Conservation (phyloP, 2,888 invertebrate species). For the Lordiphosa andalusiaca region DNA sequence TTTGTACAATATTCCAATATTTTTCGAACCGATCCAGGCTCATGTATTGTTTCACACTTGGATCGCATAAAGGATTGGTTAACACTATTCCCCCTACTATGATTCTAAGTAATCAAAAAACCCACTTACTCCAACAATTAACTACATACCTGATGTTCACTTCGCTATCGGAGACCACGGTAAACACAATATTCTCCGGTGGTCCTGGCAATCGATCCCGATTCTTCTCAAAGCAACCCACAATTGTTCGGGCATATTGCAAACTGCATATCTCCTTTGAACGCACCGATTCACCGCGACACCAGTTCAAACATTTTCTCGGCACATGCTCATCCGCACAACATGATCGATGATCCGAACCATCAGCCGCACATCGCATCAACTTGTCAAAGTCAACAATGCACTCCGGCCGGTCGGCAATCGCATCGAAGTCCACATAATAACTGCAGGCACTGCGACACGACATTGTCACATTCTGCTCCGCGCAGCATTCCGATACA, state of each 20-base stretch:
- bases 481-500: slow-evolving; percentile 90
- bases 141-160: slow-evolving; percentile 81
- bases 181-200: slow-evolving; percentile 85
- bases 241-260: slow-evolving; percentile 87
- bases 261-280: slow-evolving; percentile 85
- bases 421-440: slow-evolving; percentile 90
- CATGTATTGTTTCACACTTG: too few relatives aligned
- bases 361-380: slow-evolving; percentile 92
- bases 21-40: too few relatives aligned
- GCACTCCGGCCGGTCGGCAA: slow-evolving; percentile 90
- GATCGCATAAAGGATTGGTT: too few relatives aligned
- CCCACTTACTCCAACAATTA: too few relatives aligned
- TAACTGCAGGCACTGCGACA: slow-evolving; percentile 93
- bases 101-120: too few relatives aligned
- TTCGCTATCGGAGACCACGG: slow-evolving; percentile 82
- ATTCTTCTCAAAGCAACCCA: slow-evolving; percentile 90
- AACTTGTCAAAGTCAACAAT: slow-evolving; percentile 91
- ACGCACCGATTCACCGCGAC: slow-evolving; percentile 87
- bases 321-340: slow-evolving; percentile 91
- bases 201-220: slow-evolving; percentile 89
- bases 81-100: too few relatives aligned
- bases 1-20: too few relatives aligned
- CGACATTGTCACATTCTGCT: slow-evolving; percentile 87
- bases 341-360: slow-evolving; percentile 91
- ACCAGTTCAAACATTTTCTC: slow-evolving; percentile 90